Percentiles rank a stretch among this genome's conserved stretches.
phyloP scores from a whole-genome alignment of 2,113 vertebrate species.

The Lepus timidus region DNA sequence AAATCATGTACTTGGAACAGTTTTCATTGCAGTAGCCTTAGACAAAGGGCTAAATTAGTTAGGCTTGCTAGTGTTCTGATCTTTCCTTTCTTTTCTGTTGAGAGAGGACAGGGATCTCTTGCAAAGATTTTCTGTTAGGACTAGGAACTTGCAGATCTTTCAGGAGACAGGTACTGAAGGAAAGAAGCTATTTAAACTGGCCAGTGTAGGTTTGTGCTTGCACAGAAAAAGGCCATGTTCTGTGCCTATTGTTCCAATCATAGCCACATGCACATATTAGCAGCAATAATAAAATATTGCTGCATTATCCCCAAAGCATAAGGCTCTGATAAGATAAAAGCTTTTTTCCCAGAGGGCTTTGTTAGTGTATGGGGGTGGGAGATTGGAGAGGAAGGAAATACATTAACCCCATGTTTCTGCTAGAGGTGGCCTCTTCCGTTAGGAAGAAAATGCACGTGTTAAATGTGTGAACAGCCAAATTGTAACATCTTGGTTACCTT shows the following conservation, averaged over 20 bases:
- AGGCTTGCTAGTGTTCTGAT: not conserved
- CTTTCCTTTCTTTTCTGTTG: conserved; percentile 76
- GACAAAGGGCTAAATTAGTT: conserved; percentile 55
- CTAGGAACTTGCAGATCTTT: conserved; percentile 59
- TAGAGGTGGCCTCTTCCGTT: conserved; percentile 6
- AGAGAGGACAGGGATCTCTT: conserved; percentile 49
- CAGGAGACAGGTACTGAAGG: conserved; percentile 71
- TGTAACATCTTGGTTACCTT: not conserved
- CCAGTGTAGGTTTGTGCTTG: conserved; percentile 73
- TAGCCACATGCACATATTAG: conserved; percentile 83
- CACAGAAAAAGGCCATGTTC: conserved; percentile 75
- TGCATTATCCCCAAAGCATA: conserved; percentile 78
- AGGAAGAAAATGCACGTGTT: not conserved
- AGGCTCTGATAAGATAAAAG: conserved; percentile 76
- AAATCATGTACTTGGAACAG: not conserved
- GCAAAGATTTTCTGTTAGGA: not conserved
- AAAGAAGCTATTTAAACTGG: conserved; percentile 35
- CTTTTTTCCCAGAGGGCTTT: conserved; percentile 57
- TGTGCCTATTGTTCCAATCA: conserved; percentile 76
- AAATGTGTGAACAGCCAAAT: conserved; percentile 47
- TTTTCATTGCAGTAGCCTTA: conserved; percentile 68
- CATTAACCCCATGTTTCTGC: conserved; percentile 20
- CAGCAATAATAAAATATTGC: conserved; percentile 83
- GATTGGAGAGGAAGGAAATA: conserved; percentile 63
- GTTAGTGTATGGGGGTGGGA: not conserved